Evolutionary conservation across 2,888 invertebrate genomes (phyloP).

Genomic region (Altica lythri): DNA sequence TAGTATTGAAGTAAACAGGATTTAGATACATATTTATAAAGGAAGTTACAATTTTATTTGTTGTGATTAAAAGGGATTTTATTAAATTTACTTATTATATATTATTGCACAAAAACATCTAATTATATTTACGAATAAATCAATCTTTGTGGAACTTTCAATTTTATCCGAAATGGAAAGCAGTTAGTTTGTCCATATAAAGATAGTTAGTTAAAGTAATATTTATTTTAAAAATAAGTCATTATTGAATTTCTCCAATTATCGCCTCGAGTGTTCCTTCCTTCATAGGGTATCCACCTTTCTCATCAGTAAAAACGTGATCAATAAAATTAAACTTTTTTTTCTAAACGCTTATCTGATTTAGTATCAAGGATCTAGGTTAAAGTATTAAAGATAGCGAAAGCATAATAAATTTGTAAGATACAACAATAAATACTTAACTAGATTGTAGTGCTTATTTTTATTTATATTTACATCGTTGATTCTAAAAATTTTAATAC

Average conservation of each 20-base stretch:
- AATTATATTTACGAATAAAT: neutral
- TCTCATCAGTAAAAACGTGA: too few species aligned
- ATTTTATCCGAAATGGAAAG: slow-evolving; percentile 1
- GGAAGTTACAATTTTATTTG: too few species aligned
- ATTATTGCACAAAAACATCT: too few species aligned
- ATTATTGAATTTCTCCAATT: slow-evolving; percentile 11
- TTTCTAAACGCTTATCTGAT: neutral
- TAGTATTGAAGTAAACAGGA: too few species aligned
- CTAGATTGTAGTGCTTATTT: too few species aligned
- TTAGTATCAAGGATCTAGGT: neutral
- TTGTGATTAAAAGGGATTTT: too few species aligned
- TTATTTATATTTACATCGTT: too few species aligned
- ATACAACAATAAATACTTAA: too few species aligned
- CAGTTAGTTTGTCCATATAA: neutral
- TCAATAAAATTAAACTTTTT: too few species aligned
- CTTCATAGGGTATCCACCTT: neutral
- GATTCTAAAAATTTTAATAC: too few species aligned
- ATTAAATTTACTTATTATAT: too few species aligned
- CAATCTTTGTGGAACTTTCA: slow-evolving; percentile 1
- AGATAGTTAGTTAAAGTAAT: neutral
- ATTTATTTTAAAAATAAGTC: neutral
- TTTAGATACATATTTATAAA: too few species aligned
- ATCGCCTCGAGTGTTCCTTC: neutral
- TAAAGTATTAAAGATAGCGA: neutral
- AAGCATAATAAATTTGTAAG: neutral